These are phyloP conservation scores for Cryptocephalus moraei DNA, from an alignment of 2,888 invertebrate species.

Conservation along the genomic window DNA sequence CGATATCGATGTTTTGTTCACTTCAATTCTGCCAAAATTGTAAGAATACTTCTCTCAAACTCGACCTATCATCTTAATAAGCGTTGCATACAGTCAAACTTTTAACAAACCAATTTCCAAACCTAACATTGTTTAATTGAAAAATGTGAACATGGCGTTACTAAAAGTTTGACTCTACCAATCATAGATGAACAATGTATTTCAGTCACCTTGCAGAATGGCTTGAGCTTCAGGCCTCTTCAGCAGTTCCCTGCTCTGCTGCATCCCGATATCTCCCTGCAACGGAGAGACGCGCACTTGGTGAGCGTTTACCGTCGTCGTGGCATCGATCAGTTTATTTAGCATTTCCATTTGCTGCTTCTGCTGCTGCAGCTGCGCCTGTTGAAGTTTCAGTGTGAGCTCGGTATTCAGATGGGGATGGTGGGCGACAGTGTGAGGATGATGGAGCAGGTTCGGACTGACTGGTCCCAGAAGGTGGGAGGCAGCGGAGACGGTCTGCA, in stretches of 20 bases:
- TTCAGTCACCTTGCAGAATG: slow-evolving; percentile 56
- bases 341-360: slow-evolving; percentile 35
- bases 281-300: slow-evolving; percentile 33
- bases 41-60: too few relatives aligned
- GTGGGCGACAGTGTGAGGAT: slow-evolving; percentile 8
- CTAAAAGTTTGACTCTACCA: too few relatives aligned
- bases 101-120: too few relatives aligned
- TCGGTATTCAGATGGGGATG: slow-evolving; percentile 25
- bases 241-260: slow-evolving; percentile 52
- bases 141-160: too few relatives aligned
- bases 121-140: too few relatives aligned
- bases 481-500: slow-evolving; percentile 1
- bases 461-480: slow-evolving; percentile 5
- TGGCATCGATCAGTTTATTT: slow-evolving; percentile 33
- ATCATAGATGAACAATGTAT: not conserved
- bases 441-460: slow-evolving; percentile 6
- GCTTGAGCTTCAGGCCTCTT: slow-evolving; percentile 69
- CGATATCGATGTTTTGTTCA: too few relatives aligned
- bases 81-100: too few relatives aligned
- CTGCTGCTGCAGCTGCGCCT: slow-evolving; percentile 38
- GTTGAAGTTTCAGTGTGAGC: slow-evolving; percentile 42
- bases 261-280: slow-evolving; percentile 38
- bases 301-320: slow-evolving; percentile 17
- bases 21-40: too few relatives aligned
- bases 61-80: too few relatives aligned